Base-by-base conservation (phyloP, 1,140 invertebrate genomes). In the Agraylea sexmaculata region DNA sequence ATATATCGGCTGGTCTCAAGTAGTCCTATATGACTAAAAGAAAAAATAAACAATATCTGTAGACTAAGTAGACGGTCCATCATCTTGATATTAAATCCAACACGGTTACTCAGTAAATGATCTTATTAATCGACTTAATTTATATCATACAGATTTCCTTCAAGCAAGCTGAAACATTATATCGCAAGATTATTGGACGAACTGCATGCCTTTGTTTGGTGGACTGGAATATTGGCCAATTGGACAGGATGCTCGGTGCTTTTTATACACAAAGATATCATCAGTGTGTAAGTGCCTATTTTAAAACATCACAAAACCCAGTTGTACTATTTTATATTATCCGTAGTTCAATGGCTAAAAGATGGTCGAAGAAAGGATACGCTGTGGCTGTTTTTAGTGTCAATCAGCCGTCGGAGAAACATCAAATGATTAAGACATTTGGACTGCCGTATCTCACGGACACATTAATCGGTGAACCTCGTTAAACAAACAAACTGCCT, bases 211-310 rank as follows among this genome's bases (percentile, higher is more conserved):
- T 69, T 72, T 62, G 50, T 69, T 13, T 66, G 79, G 57, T 32
- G 65, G 51, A 52, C 57, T 72, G 27, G 57, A 61, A 4, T 75
- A 70, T 53, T 69, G 64, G 57, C 50, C 69, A 39, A 52, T 68
- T 56, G 79, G 59, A 59, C 58, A 31, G 45, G 74, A 25, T 58
- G 75, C 25, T 78, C 78, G 23, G 70, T 71, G 11, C 67, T 83
- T 11, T 53, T 83, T 4, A 51, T 82, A 18, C 76, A 83, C 54
- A 82, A 82, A 59, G 79, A 83, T 51, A 63, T 64, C 8, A 57
- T 80, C 16, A 75, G 69, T 55, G 64, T 59, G 78, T 81, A 60
- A 69, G 73, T 55, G 18, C n/a, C n/a, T n/a, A n/a, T n/a, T n/a
- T n/a, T n/a, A n/a, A n/a, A n/a, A n/a, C n/a, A n/a, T n/a, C n/a